Evolutionary conservation across 2,113 vertebrate genomes (phyloP).

Genomic region (Chloroceryle aenea): DNA sequence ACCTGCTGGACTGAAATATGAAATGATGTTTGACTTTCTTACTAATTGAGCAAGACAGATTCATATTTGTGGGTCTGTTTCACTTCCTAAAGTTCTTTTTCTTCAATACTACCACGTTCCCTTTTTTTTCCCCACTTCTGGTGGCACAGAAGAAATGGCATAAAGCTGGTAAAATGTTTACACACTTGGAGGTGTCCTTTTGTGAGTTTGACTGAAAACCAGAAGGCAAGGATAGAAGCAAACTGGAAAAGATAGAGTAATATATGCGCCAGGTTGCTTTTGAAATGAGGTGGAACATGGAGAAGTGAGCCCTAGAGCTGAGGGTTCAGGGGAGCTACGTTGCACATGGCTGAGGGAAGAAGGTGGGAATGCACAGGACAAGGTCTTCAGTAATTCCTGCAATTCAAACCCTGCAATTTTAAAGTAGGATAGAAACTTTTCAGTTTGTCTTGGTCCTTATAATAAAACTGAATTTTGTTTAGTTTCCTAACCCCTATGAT

Average conservation of each 20-base stretch:
- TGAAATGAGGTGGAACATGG: background rate
- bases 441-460: background rate
- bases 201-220: background rate
- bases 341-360: background rate
- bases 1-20: background rate
- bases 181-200: background rate
- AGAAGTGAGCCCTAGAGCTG: background rate
- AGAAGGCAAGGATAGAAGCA: background rate
- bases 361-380: background rate
- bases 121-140: background rate
- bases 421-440: background rate
- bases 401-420: background rate
- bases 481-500: background rate
- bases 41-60: background rate
- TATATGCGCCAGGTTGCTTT: background rate
- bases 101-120: background rate
- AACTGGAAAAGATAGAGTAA: background rate
- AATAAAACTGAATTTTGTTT: conserved; percentile 3
- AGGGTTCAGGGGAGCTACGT: background rate
- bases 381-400: background rate
- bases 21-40: background rate
- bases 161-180: conserved; percentile 36
- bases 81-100: background rate
- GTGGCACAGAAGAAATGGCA: background rate
- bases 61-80: background rate